These are phyloP conservation scores for Ranitomeya variabilis DNA, from an alignment of 2,113 vertebrate genomes.

Conservation along the genomic window DNA sequence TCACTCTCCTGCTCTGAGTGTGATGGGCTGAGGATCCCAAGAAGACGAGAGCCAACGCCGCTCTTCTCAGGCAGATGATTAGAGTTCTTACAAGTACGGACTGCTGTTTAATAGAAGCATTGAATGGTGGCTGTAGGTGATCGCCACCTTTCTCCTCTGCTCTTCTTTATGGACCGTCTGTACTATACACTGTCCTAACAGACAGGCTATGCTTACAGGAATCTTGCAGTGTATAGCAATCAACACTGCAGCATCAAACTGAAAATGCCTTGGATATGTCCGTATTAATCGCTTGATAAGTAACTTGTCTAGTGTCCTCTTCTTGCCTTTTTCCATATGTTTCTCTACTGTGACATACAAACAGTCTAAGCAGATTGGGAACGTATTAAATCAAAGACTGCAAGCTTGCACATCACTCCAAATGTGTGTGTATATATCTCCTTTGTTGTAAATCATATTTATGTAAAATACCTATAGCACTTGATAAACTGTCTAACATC, in stretches of 20 bases:
- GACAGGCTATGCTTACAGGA: background rate
- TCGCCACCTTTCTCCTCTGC: background rate
- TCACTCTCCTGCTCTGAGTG: background rate
- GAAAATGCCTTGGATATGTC: slow-evolving; percentile 59
- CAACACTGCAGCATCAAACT: background rate
- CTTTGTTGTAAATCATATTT: slow-evolving; percentile 73
- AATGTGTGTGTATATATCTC: slow-evolving; percentile 74
- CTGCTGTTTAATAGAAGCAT: background rate
- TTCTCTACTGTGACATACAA: slow-evolving; percentile 77
- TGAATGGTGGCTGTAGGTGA: background rate
- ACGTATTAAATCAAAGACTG: slow-evolving; percentile 82
- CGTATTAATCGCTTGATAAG: slow-evolving; percentile 66
- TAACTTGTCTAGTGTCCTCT: slow-evolving; percentile 70
- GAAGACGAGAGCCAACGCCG: background rate
- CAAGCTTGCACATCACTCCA: slow-evolving; percentile 87
- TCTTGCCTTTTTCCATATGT: slow-evolving; percentile 76
- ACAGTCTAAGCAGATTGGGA: slow-evolving; percentile 76
- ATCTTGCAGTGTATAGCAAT: background rate
- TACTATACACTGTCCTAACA: background rate
- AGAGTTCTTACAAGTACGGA: background rate
- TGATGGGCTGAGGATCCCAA: background rate
- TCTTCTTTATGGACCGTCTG: background rate
- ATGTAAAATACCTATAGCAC: slow-evolving; percentile 28
- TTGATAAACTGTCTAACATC: slow-evolving; percentile 18
- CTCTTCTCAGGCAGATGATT: background rate